Evolutionary conservation across 1,140 invertebrate genomes (phyloP).

Genomic region (Atta cephalotes): DNA sequence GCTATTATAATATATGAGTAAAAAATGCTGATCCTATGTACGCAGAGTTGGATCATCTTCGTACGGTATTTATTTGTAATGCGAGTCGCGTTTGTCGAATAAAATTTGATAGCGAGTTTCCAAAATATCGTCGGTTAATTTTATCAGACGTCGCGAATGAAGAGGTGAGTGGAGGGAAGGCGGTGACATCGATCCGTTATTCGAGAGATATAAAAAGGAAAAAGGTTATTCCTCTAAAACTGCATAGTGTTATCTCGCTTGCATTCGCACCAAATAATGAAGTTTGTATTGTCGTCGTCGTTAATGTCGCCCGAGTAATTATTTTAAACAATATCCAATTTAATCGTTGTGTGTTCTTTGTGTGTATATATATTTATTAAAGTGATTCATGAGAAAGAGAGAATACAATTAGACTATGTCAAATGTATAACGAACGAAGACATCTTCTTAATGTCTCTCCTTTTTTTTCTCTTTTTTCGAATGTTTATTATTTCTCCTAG

Average conservation of each 20-base stretch:
- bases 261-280: slow-evolving; percentile 48
- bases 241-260: background rate
- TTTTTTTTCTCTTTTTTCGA: background rate
- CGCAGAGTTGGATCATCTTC: background rate
- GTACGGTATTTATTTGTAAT: slow-evolving; percentile 13
- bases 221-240: slow-evolving; percentile 42
- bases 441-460: background rate
- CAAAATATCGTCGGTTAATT: slow-evolving; percentile 54
- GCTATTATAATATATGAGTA: background rate
- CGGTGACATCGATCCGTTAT: slow-evolving; percentile 61
- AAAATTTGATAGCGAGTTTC: slow-evolving; percentile 48
- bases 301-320: slow-evolving; percentile 51
- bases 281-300: slow-evolving; percentile 39
- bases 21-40: background rate
- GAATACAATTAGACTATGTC: background rate
- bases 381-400: slow-evolving; percentile 45
- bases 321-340: slow-evolving; percentile 56
- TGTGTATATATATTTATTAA: slow-evolving; percentile 36
- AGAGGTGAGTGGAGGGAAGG: background rate
- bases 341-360: slow-evolving; percentile 36
- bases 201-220: slow-evolving; percentile 43
- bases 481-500: background rate
- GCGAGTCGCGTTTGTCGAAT: slow-evolving; percentile 21
- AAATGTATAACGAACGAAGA: slow-evolving; percentile 11
- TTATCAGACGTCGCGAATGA: slow-evolving; percentile 27